phyloP scores from a whole-genome alignment of 2,113 vertebrate genomes.

The Notothenia rossii region DNA sequence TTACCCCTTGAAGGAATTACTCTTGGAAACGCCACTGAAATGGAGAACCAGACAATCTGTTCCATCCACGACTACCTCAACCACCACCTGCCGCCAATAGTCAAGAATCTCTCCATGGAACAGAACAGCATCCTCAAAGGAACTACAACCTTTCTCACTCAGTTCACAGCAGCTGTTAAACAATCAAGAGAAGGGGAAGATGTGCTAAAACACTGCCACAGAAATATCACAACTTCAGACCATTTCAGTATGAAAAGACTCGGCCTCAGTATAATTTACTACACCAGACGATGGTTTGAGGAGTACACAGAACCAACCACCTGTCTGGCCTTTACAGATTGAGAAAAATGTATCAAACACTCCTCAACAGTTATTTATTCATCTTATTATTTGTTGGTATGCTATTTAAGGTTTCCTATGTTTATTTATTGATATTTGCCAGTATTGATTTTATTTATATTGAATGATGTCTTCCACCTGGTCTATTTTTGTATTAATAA shows the following conservation, averaged over 20 bases:
- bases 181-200: neutral
- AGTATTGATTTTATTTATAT: slow-evolving; percentile 35
- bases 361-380: neutral
- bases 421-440: neutral
- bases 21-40: neutral
- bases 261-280: slow-evolving; percentile 36
- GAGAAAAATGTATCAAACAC: neutral
- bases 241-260: accelerated
- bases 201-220: neutral
- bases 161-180: neutral
- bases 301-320: neutral
- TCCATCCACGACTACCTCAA: slow-evolving; percentile 42
- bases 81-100: neutral
- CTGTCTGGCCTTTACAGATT: neutral
- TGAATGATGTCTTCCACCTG: neutral
- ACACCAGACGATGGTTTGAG: slow-evolving; percentile 44
- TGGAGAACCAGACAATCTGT: neutral
- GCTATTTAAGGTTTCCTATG: slow-evolving; percentile 15
- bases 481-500: neutral
- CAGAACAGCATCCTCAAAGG: accelerated
- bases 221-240: accelerated
- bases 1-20: slow-evolving; percentile 40
- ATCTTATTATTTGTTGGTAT: neutral
- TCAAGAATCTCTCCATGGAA: accelerated
- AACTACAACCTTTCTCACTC: accelerated